Base-by-base conservation (phyloP, 1,140 invertebrate species). In the Drosophila malerkotliana region DNA sequence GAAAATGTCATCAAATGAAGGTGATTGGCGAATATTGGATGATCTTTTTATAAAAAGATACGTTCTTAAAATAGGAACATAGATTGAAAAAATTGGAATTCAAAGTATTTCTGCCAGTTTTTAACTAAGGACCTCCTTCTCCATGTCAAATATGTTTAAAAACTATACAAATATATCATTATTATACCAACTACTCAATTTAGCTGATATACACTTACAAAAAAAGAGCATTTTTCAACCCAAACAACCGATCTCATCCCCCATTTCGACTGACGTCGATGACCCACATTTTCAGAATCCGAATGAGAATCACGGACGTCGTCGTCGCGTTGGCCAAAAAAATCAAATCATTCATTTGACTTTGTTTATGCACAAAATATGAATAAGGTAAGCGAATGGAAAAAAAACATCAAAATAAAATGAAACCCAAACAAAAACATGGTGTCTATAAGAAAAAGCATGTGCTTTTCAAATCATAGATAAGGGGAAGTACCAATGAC, bases 291-390 rank as follows among this genome's bases (percentile, higher is more conserved):
- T 62, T 37, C 4, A 24, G 60, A 56, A 56, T 68, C 30, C 37
- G 55, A 45, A 60, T 64, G 63, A 54, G 63, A 44, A 61, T 49
- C 59, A 47, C 39, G 49, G 37, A 10, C 52, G 39, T 5, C 53
- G 44, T 9, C 71, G 49, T 53, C 56, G 57, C 67, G 68, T 54
- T 59, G 71, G 47, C 34, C 52, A 58, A 80, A 72, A 60, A 52
- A 78, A 45, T 37, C 45, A 75, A 68, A 57, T 74, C 24, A 81
- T 66, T 85, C 79, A 81, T 80, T 68, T 77, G 80, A 84, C 67
- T 67, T 84, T 84, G 82, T 87, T 87, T 71, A 71, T 87, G 47
- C 53, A 67, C 63, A 68, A 71, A 87, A 74, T 58, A 74, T 77
- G 77, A 77, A 85, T 79, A 84, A 77, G 53, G 56, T 41, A 53